These are phyloP conservation scores for Nudaria mundana DNA, from an alignment of 2,888 invertebrate species.

Conservation along the genomic window DNA sequence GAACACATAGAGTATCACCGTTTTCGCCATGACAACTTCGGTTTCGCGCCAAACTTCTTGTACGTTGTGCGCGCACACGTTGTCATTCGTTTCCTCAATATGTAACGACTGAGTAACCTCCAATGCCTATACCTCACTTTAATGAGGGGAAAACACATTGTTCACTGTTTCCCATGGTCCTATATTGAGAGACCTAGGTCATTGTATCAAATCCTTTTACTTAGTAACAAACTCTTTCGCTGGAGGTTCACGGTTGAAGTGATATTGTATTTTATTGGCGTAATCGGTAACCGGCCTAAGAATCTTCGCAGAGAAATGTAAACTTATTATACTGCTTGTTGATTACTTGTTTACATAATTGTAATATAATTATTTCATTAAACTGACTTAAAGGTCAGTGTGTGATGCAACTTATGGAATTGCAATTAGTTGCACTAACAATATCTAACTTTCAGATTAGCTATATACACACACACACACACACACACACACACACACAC, in stretches of 20 bases:
- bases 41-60: constrained; percentile 53
- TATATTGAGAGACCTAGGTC: constrained; percentile 30
- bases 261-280: constrained; percentile 20
- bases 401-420: no score
- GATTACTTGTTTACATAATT: constrained; percentile 11
- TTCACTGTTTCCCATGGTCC: constrained; percentile 48
- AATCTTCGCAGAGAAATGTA: no score
- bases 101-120: constrained; percentile 45
- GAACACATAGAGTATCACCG: constrained; percentile 30
- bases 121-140: constrained; percentile 43
- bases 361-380: no score
- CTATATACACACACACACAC: no score
- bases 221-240: constrained; percentile 20
- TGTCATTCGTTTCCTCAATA: constrained; percentile 44
- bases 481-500: no score
- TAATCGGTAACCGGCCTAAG: neutral
- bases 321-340: no score
- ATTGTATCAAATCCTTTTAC: constrained; percentile 29
- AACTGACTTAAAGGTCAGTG: no score
- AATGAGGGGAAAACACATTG: constrained; percentile 67
- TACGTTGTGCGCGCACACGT: constrained; percentile 50
- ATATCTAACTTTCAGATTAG: no score
- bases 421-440: no score
- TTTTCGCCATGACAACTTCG: constrained; percentile 62
- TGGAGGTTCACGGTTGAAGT: neutral